Base-by-base conservation (phyloP, 2,888 invertebrate genomes). In the Trachelus tabidus region DNA sequence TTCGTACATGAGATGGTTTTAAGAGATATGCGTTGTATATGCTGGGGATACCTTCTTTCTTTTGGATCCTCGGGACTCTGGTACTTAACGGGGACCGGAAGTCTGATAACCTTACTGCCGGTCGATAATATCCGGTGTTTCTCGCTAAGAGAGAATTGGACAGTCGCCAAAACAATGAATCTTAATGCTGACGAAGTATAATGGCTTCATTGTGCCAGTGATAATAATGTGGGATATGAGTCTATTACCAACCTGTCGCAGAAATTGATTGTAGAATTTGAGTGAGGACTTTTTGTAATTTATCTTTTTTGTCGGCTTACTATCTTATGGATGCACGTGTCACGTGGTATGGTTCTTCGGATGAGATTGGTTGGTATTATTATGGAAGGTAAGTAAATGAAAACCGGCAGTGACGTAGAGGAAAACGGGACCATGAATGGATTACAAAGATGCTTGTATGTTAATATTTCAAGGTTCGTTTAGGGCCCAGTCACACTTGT, bases 91-190 rank as follows among this genome's bases (percentile, higher is more conserved):
- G 75, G 68, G 78, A 75, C 73, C 73, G 73, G 73, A 75, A 75
- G 76, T 79, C 77, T 79, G 81, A 80, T 83, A 84, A 82, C 82
- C 83, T 82, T 76, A 75, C 77, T 71, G 71, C 40, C 78, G 79
- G 79, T 83, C 81, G 82, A 85, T 85, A 81, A 75, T 81, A 81
- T 84, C 83, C 83, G 81, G 79, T 73, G 73, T 76, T 81, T 80
- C 80, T 77, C 56, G 56, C 71, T 79, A 77, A 69, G 68, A 73
- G 79, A 79, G 69, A 83, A 81, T 83, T 85, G 87, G 85, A 81
- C 37, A 76, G 37, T 75, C 80, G 86, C 85, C 87, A 83, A 83
- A 31, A 81, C 80, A 73, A 84, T 84, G 83, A 84, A 85, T 84
- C 81, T 78, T 77, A 76, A 79, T 79, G 79, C 78, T 81, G 82